Conservation (phyloP, 2,797 vertebrate genomes). For the Oreochromis mossambicus region DNA sequence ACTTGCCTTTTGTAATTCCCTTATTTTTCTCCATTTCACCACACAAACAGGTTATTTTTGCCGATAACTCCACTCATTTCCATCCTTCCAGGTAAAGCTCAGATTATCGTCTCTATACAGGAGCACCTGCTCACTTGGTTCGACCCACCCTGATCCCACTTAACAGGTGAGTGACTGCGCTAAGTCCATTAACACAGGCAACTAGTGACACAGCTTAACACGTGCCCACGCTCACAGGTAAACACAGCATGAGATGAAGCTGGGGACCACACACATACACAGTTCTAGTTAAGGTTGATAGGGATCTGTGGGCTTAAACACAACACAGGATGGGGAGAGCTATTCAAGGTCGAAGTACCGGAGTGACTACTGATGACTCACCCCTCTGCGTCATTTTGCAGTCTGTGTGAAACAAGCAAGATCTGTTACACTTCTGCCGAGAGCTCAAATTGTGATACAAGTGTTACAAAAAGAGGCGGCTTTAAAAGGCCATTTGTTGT, state of each 20-base stretch:
- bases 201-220: slow-evolving; percentile 41
- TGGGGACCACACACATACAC: not conserved
- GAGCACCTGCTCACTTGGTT: slow-evolving; percentile 43
- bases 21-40: not conserved
- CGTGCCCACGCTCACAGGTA: slow-evolving; percentile 27
- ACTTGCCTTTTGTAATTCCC: not conserved
- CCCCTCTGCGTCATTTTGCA: slow-evolving; percentile 78
- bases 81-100: slow-evolving; percentile 34
- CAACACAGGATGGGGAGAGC: not conserved
- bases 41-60: not conserved
- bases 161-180: slow-evolving; percentile 56
- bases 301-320: slow-evolving; percentile 35
- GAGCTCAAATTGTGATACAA: not conserved
- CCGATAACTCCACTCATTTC: not conserved
- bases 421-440: not conserved
- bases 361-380: slow-evolving; percentile 45
- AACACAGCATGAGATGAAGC: slow-evolving; percentile 10
- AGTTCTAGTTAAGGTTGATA: not conserved
- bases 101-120: slow-evolving; percentile 51
- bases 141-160: slow-evolving; percentile 56
- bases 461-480: not conserved
- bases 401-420: slow-evolving; percentile 66
- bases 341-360: not conserved
- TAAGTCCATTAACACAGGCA: slow-evolving; percentile 61
- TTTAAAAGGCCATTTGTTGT: not conserved